These are phyloP conservation scores for Origma solitaria DNA, from an alignment of 2,113 vertebrate species.

Conservation along the genomic window DNA sequence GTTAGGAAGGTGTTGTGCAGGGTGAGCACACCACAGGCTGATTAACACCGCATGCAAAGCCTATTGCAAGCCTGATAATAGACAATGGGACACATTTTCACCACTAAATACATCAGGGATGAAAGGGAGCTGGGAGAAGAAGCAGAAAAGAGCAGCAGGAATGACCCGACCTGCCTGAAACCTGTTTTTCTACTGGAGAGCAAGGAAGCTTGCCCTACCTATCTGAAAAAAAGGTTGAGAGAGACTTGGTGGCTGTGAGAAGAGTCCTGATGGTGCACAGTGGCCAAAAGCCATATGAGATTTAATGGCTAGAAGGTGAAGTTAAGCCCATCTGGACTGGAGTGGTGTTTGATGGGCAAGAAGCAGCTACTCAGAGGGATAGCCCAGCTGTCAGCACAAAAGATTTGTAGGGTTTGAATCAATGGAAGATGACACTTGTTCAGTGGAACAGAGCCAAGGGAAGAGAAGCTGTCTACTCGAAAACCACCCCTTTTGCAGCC, in stretches of 20 bases:
- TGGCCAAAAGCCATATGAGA: neutral
- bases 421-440: neutral
- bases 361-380: neutral
- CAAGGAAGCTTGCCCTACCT: neutral
- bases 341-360: neutral
- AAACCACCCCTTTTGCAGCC: neutral
- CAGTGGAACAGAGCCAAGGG: neutral
- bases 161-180: neutral
- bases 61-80: conserved; percentile 4
- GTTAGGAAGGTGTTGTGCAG: neutral
- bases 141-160: neutral
- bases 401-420: neutral
- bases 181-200: neutral
- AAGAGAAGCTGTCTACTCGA: neutral
- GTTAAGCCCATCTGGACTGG: neutral
- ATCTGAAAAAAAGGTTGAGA: neutral
- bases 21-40: neutral
- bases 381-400: neutral
- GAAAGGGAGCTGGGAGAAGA: neutral
- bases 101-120: conserved; percentile 13
- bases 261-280: neutral
- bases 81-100: conserved; percentile 30
- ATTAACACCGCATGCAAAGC: neutral
- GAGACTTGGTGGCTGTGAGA: neutral
- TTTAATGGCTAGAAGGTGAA: neutral